A percentile compares a stretch with the other conserved stretches of the same genome.
phyloP scores from a whole-genome alignment of 2,888 invertebrate genomes.

The Oscheius myriophilus region DNA sequence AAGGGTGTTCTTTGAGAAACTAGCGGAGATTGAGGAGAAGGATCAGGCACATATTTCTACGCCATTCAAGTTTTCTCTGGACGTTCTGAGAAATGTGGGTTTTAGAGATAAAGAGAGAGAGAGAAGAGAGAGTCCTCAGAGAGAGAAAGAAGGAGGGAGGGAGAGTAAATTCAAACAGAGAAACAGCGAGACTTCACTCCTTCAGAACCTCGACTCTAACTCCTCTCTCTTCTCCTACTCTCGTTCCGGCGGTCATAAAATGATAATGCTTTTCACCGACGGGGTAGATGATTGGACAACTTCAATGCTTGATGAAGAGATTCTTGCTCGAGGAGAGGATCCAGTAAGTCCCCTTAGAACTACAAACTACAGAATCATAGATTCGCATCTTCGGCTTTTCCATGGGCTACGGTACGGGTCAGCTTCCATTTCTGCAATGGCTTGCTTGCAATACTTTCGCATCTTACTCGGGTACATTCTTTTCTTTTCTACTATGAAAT shows the following conservation, averaged over 20 bases:
- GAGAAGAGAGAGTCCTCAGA: too few relatives aligned
- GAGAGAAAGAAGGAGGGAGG: too few relatives aligned
- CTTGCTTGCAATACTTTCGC: conserved; percentile 57
- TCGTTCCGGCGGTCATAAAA: conserved; percentile 74
- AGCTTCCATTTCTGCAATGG: conserved; percentile 56
- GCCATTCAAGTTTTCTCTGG: conserved; percentile 57
- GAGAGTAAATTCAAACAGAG: too few relatives aligned
- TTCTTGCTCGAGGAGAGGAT: conserved; percentile 39
- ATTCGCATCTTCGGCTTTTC: conserved; percentile 66
- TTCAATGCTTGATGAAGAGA: conserved; percentile 72
- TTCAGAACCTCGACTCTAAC: conserved; percentile 45
- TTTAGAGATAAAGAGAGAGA: background rate
- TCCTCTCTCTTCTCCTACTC: conserved; percentile 46
- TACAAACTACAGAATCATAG: conserved; percentile 39
- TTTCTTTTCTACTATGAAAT: background rate
- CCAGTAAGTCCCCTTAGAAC: conserved; percentile 19
- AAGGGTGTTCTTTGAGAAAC: conserved; percentile 56
- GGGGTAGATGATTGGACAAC: conserved; percentile 75
- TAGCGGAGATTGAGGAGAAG: conserved; percentile 59
- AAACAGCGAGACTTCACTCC: too few relatives aligned
- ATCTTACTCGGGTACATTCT: conserved; percentile 36
- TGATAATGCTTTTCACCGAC: conserved; percentile 76
- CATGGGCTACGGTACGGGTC: conserved; percentile 66
- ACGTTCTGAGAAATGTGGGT: conserved; percentile 47
- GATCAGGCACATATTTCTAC: conserved; percentile 63